phyloP scores from a whole-genome alignment of 2,113 vertebrate species.

The Neomonachus schauinslandi region DNA sequence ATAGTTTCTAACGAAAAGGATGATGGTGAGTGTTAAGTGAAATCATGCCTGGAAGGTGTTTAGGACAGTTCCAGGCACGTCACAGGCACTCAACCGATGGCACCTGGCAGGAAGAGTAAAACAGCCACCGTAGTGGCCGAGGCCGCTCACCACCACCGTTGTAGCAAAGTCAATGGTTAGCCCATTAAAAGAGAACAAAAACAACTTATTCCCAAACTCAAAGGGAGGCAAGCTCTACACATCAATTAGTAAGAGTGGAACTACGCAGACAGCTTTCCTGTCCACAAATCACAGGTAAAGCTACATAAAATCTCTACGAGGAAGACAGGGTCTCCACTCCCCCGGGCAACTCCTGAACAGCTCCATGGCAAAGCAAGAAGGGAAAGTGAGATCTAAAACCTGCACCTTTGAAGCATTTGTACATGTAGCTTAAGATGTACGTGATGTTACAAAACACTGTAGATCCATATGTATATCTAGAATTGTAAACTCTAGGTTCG shows the following conservation, averaged over 20 bases:
- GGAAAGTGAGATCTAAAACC: background rate
- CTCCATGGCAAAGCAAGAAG: background rate
- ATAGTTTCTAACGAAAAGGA: background rate
- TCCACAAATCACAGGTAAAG: background rate
- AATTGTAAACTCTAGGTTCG: background rate
- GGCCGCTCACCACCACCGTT: background rate
- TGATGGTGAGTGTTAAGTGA: background rate
- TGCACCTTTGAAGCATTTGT: background rate
- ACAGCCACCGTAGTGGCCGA: background rate
- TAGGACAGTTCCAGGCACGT: background rate
- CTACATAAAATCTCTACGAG: constrained; percentile 24
- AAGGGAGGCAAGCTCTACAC: background rate
- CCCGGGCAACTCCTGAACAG: background rate
- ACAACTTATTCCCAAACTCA: background rate
- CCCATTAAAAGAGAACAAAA: background rate
- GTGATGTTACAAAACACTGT: background rate
- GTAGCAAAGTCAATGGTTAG: background rate
- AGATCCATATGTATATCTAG: background rate
- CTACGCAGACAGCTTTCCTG: constrained; percentile 19
- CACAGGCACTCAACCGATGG: background rate
- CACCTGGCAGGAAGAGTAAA: background rate
- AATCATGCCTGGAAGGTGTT: background rate
- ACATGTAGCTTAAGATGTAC: background rate
- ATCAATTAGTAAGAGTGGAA: background rate
- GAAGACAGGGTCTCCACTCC: background rate